Base-by-base conservation (phyloP, 37 sponge, comb jelly and placozoan species). In the Ianthella basta region DNA sequence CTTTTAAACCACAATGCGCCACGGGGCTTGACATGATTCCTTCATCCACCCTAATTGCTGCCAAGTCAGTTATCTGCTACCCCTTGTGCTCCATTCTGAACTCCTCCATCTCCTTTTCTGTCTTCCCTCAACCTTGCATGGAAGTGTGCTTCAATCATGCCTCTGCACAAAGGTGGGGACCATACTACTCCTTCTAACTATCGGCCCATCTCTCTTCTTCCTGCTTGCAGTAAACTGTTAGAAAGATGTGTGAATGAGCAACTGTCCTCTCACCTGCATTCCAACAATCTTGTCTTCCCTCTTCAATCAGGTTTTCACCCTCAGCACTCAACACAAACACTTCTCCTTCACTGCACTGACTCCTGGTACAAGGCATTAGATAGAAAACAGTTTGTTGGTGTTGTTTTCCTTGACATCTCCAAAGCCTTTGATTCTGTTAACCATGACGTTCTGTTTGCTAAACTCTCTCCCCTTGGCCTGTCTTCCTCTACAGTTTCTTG, bases 281-380 rank as follows among this genome's bases (percentile, higher is more conserved):
- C 19, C 12, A 66, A 66, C 23, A 23, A 66, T 66, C 68, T 66
- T 66, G 13, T 66, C 68, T 15, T 25, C 27, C 68, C 68, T 23
- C 23, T 24, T 23, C 68, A 66, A 66, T 66, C 68, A 24, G 68
- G 68, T 13, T 66, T 66, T 27, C 29, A 27, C 27, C 68, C 68
- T n/a, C 19, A 66, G 25, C 68, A 66, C 68, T 66, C 68, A 24
- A 66, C 68, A 25, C 68, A 66, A 23, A 66, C 68, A 66, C 68
- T n/a, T 66, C 68, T n/a, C n/a, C n/a, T 66, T 15, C 68, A 66
- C 68, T 66, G 68, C 68, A 24, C 59, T 24, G 68, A 66, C 23
- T 13, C 19, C 68, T 66, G 68, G 68, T 66, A 66, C 68, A 66
- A 66, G 27, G 68, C 68, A n/a, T n/a, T n/a, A n/a, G 68, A 66